A percentile compares a stretch with the other conserved stretches of the same genome.
These are phyloP conservation scores for Heterodera carotae DNA, from an alignment of 1,140 invertebrate genomes.

Conservation along the genomic window DNA sequence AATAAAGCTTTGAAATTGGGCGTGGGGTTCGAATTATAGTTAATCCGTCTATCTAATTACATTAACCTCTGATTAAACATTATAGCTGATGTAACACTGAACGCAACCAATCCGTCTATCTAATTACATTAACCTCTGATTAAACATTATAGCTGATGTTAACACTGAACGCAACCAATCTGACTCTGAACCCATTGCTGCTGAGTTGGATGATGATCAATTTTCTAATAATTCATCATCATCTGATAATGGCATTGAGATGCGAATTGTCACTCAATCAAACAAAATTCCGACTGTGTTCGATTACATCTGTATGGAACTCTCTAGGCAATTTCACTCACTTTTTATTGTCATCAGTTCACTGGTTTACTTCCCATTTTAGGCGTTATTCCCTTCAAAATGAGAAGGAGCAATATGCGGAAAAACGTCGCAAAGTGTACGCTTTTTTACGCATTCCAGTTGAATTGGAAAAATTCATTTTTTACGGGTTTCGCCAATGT, in stretches of 20 bases:
- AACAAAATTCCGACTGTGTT: constrained; percentile 47
- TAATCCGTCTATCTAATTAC: too few species aligned
- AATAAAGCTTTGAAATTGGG: too few species aligned
- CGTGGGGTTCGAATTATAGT: too few species aligned
- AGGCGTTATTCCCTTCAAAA: constrained; percentile 64
- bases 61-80: too few species aligned
- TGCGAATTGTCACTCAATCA: background rate
- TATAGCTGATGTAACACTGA: too few species aligned
- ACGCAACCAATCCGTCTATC: too few species aligned
- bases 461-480: constrained; percentile 82
- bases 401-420: constrained; percentile 81
- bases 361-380: constrained; percentile 24
- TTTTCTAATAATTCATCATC: background rate
- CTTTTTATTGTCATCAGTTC: constrained; percentile 24
- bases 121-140: too few species aligned
- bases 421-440: constrained; percentile 90
- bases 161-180: too few species aligned
- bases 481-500: constrained; percentile 92
- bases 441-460: constrained; percentile 93
- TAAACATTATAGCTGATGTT: too few species aligned
- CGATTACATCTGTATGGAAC: constrained; percentile 55
- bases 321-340: constrained; percentile 42
- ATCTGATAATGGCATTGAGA: background rate
- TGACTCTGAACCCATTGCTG: too few species aligned
- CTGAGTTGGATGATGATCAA: background rate